Conservation (phyloP, 2,888 invertebrate species). For the Chrysodeixis includens region DNA sequence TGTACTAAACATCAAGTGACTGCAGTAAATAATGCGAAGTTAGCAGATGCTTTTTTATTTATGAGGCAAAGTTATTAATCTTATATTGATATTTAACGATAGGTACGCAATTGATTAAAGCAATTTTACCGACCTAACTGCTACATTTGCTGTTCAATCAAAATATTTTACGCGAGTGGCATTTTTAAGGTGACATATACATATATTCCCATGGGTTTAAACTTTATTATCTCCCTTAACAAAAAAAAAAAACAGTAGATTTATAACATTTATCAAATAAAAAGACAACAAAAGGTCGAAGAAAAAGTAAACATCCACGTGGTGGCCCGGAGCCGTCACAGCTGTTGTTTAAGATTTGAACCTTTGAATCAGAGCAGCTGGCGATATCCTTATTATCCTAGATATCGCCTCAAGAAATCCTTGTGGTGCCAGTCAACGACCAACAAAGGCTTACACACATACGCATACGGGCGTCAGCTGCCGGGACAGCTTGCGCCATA, state of each 20-base stretch:
- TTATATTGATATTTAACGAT: no score
- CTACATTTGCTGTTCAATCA: no score
- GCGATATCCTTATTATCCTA: constrained; percentile 75
- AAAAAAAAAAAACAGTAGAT: constrained; percentile 45
- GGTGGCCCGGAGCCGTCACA: constrained; percentile 70
- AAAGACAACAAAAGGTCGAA: constrained; percentile 51
- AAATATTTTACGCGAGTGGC: no score
- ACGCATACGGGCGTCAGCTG: constrained; percentile 83
- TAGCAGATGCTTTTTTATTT: no score
- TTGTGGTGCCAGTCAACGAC: constrained; percentile 51
- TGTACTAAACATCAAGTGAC: neutral
- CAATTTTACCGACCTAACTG: no score
- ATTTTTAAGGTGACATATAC: constrained; percentile 21
- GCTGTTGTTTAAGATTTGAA: constrained; percentile 69
- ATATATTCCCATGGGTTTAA: constrained; percentile 15
- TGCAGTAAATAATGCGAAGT: neutral
- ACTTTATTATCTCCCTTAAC: constrained; percentile 31
- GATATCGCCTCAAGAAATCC: constrained; percentile 71
- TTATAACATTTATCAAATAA: constrained; percentile 48
- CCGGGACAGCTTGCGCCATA: constrained; percentile 86
- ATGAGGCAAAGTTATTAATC: no score
- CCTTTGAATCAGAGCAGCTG: constrained; percentile 78
- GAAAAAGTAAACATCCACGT: constrained; percentile 71
- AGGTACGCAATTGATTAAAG: no score
- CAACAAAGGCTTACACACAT: constrained; percentile 73